Conservation (phyloP, 2,888 invertebrate species). For the Platerodrilus igneus region DNA sequence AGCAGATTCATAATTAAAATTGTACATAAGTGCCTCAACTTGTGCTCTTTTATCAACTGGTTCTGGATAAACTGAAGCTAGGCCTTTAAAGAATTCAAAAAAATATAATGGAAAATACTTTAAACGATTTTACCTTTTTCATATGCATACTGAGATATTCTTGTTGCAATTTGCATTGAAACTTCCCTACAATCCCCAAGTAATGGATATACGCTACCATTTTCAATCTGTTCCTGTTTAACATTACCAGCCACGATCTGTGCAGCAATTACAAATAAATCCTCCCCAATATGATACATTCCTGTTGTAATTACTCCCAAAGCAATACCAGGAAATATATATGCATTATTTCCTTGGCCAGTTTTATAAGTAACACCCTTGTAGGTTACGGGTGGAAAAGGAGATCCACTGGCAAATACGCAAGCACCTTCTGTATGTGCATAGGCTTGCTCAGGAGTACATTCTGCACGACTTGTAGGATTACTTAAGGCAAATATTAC, state of each 20-base stretch:
- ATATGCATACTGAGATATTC: conserved; percentile 85
- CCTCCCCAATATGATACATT: conserved; percentile 89
- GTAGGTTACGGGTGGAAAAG: conserved; percentile 80
- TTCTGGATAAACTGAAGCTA: conserved; percentile 82
- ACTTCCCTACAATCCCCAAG: conserved; percentile 77
- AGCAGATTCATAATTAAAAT: conserved; percentile 71
- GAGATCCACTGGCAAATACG: conserved; percentile 94
- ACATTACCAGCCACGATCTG: conserved; percentile 82
- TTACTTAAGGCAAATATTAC: conserved; percentile 96
- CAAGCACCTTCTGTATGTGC: conserved; percentile 83
- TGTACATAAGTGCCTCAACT: conserved; percentile 71
- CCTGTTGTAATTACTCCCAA: conserved; percentile 90
- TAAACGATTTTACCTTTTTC: conserved; percentile 60
- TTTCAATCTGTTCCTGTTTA: conserved; percentile 70
- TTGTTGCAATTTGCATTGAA: conserved; percentile 84
- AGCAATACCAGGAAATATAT: conserved; percentile 95
- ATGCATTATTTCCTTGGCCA: conserved; percentile 92
- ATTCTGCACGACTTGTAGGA: conserved; percentile 96
- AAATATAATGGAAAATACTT: neutral
- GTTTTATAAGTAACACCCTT: conserved; percentile 79
- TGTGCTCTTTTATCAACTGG: conserved; percentile 70
- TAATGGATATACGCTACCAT: conserved; percentile 92
- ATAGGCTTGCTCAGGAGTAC: conserved; percentile 94
- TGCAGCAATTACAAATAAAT: conserved; percentile 92
- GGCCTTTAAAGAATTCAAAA: conserved; percentile 51